Conservation (phyloP, 1,140 invertebrate species). For the Temnothorax curvispinosus region DNA sequence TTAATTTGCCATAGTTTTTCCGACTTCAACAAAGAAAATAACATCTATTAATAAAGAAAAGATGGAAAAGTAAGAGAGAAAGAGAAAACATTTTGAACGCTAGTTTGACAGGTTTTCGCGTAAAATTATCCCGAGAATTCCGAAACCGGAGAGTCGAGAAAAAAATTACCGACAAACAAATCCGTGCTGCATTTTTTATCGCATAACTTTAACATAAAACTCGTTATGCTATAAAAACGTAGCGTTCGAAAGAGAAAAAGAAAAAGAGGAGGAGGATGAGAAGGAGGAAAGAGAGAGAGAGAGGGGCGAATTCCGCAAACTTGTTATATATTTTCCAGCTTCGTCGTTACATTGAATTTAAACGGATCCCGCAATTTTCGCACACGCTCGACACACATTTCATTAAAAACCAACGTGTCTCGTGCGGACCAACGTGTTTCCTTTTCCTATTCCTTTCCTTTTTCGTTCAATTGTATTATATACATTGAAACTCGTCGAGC, state of each 20-base stretch:
- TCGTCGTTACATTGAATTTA: slow-evolving; percentile 58
- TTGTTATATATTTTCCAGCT: slow-evolving; percentile 55
- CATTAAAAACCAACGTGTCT: slow-evolving; percentile 43
- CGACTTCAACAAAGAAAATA: background rate
- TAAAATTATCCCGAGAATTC: slow-evolving; percentile 44
- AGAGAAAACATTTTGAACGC: slow-evolving; percentile 10
- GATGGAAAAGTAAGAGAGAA: background rate
- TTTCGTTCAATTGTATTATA: slow-evolving; percentile 38
- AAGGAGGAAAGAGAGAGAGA: background rate
- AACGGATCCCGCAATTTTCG: slow-evolving; percentile 55
- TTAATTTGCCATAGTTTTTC: background rate
- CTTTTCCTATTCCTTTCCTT: background rate
- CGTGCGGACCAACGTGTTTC: background rate
- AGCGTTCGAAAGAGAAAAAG: background rate
- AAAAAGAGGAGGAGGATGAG: slow-evolving; percentile 10
- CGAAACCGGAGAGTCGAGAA: slow-evolving; percentile 10
- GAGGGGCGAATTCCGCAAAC: slow-evolving; percentile 32
- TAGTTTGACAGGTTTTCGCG: slow-evolving; percentile 45
- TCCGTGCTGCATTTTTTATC: slow-evolving; percentile 44
- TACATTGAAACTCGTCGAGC: slow-evolving; percentile 37
- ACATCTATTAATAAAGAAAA: background rate
- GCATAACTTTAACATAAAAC: slow-evolving; percentile 53
- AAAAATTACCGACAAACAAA: slow-evolving; percentile 50
- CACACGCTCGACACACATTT: slow-evolving; percentile 49
- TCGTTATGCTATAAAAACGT: slow-evolving; percentile 47